Evolutionary conservation across 2,797 vertebrate genomes (phyloP).

Genomic region (Pantherophis vulpinus): DNA sequence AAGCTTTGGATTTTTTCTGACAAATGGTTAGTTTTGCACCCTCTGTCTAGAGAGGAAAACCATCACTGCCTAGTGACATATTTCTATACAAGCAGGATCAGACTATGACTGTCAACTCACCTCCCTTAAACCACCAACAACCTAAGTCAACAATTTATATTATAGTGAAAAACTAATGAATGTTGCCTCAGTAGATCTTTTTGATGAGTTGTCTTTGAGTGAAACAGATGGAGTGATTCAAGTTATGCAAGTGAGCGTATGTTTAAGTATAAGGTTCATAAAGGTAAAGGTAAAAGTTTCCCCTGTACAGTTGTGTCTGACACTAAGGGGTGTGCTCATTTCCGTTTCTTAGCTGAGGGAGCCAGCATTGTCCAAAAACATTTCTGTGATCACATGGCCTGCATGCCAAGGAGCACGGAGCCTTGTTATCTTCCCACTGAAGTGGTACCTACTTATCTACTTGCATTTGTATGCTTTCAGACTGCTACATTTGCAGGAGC

Average conservation of each 20-base stretch:
- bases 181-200: constrained; percentile 55
- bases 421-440: neutral
- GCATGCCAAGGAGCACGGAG: neutral
- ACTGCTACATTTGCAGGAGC: neutral
- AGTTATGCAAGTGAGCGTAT: constrained; percentile 23
- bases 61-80: constrained; percentile 73
- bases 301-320: neutral
- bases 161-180: constrained; percentile 54
- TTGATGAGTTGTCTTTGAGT: constrained; percentile 62
- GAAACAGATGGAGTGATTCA: constrained; percentile 66
- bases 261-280: constrained; percentile 37
- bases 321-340: neutral
- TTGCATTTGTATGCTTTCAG: neutral
- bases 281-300: neutral
- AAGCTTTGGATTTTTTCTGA: constrained; percentile 70
- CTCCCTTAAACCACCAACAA: constrained; percentile 70
- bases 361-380: neutral
- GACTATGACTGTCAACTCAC: constrained; percentile 71
- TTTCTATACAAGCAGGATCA: constrained; percentile 75
- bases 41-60: constrained; percentile 67
- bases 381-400: neutral
- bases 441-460: neutral
- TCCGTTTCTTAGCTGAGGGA: neutral
- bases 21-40: constrained; percentile 71
- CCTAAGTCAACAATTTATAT: constrained; percentile 72